Conservation (phyloP, 2,888 invertebrate species). For the Agrochola circellaris region DNA sequence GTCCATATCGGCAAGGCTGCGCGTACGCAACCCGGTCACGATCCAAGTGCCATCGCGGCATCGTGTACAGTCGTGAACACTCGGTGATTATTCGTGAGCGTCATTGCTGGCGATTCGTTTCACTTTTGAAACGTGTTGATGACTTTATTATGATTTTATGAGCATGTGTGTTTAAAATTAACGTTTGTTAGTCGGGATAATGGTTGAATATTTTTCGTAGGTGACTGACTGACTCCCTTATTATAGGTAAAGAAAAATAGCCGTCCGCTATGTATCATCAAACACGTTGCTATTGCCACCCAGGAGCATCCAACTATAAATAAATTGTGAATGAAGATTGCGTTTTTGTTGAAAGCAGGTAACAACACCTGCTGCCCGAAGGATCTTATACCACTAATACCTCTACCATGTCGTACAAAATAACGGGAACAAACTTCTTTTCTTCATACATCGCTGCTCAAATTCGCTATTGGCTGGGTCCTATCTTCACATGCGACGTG, state of each 20-base stretch:
- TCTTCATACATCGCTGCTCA: constrained; percentile 23
- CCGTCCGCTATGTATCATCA: background rate
- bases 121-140: constrained; percentile 64
- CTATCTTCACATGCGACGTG: background rate
- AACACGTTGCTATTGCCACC: constrained; percentile 38
- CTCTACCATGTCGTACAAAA: background rate
- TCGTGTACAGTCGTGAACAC: constrained; percentile 45
- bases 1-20: constrained; percentile 62
- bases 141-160: constrained; percentile 48
- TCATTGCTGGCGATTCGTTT: constrained; percentile 64
- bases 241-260: background rate
- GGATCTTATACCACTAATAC: constrained; percentile 5
- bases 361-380: constrained; percentile 52
- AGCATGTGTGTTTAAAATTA: constrained; percentile 17
- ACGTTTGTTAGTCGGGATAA: background rate
- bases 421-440: background rate
- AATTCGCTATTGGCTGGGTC: background rate
- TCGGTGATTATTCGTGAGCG: constrained; percentile 48
- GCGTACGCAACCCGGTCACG: constrained; percentile 63
- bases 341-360: constrained; percentile 61
- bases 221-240: background rate
- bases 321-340: constrained; percentile 34
- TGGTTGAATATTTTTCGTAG: background rate
- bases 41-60: constrained; percentile 40
- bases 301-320: constrained; percentile 5